These are phyloP conservation scores for Pseudocheirus occidentalis DNA, from an alignment of 2,797 vertebrate genomes.

Conservation along the genomic window DNA sequence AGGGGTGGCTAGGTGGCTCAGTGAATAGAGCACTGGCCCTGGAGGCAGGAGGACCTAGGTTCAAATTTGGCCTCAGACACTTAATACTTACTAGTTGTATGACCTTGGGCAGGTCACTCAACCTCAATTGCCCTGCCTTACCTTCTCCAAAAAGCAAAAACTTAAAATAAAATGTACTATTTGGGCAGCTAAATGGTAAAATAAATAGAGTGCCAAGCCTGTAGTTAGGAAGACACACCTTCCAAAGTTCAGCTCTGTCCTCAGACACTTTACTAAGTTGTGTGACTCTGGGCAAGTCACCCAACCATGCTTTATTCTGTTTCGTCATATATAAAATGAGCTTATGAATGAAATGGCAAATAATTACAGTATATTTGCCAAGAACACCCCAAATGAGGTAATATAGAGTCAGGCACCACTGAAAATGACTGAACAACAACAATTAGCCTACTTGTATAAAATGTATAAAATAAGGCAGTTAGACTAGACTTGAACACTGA, in stretches of 20 bases:
- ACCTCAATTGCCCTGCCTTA: no score
- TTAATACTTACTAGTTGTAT: not conserved
- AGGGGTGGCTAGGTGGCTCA: not conserved
- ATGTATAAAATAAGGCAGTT: not conserved
- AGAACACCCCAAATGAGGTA: not conserved
- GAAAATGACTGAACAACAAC: not conserved
- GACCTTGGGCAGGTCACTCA: not conserved
- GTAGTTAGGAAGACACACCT: not conserved
- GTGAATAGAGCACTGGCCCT: not conserved
- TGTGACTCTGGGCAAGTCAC: not conserved
- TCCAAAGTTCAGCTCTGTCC: not conserved
- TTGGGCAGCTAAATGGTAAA: no score
- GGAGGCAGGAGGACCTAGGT: not conserved
- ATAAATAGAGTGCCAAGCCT: not conserved
- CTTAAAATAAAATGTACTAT: no score
- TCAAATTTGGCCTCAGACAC: not conserved
- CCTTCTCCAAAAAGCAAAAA: no score
- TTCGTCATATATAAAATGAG: not conserved
- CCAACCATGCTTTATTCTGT: not conserved
- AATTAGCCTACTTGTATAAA: not conserved
- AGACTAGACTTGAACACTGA: not conserved
- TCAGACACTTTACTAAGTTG: not conserved
- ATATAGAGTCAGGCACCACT: not conserved
- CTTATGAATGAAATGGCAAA: not conserved
- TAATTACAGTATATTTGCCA: not conserved